These are phyloP conservation scores for Pristionchus arcanus DNA, from an alignment of 2,888 invertebrate species.

Conservation along the genomic window DNA sequence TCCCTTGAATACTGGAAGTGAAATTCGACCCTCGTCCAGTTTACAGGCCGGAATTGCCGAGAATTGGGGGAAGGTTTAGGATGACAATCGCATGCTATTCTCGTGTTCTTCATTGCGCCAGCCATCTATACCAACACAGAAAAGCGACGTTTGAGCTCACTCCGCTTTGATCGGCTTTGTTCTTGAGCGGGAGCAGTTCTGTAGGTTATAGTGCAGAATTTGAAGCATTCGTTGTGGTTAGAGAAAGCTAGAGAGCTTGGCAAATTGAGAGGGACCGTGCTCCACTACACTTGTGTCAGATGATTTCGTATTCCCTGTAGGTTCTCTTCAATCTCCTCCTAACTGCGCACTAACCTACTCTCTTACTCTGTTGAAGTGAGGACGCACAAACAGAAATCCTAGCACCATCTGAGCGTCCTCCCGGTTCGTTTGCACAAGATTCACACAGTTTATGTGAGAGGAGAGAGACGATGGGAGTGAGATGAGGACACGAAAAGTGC, in stretches of 20 bases:
- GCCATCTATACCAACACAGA: neutral
- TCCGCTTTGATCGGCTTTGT: slow-evolving; percentile 7
- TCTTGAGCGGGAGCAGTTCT: neutral
- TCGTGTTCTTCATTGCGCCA: too few relatives aligned
- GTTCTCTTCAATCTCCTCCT: neutral
- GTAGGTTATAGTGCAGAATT: neutral
- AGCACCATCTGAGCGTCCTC: slow-evolving; percentile 34
- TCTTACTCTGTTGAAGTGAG: neutral
- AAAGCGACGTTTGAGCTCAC: neutral
- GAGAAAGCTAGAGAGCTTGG: neutral
- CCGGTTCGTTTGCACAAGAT: slow-evolving; percentile 26
- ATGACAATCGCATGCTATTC: neutral
- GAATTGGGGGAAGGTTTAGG: neutral
- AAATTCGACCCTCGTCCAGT: neutral
- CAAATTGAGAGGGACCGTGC: neutral
- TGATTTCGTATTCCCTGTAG: neutral
- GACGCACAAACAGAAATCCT: slow-evolving; percentile 25
- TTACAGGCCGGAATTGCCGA: neutral
- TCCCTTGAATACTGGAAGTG: slow-evolving; percentile 3
- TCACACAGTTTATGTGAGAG: slow-evolving; percentile 29
- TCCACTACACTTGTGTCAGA: neutral
- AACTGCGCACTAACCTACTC: neutral
- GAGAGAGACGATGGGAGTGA: neutral
- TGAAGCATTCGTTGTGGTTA: neutral
- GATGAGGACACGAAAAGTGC: neutral